Conservation (phyloP, 1,140 invertebrate species). For the Venustaconcha ellipsiformis region DNA sequence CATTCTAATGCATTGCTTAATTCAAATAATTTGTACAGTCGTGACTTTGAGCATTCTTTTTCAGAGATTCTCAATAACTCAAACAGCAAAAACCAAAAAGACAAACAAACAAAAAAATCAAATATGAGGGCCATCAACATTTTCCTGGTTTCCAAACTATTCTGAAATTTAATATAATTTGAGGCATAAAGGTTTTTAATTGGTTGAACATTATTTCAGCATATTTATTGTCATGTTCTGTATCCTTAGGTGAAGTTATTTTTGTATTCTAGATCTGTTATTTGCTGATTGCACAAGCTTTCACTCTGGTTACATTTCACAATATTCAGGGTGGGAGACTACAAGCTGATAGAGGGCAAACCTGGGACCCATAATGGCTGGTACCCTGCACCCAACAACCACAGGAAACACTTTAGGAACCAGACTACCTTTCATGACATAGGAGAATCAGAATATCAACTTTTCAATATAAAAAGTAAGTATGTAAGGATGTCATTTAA, state of each 20-base stretch:
- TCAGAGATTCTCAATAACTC: too few relatives aligned
- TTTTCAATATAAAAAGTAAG: constrained; percentile 18
- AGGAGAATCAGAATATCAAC: constrained; percentile 6
- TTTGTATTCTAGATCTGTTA: neutral
- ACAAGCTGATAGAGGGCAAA: constrained; percentile 16
- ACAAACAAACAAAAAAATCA: too few relatives aligned
- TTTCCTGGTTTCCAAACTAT: too few relatives aligned
- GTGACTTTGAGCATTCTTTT: too few relatives aligned
- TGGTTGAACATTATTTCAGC: neutral
- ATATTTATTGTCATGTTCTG: neutral
- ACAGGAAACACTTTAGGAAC: neutral
- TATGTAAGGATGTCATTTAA: neutral
- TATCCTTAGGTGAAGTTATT: neutral
- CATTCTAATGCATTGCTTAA: too few relatives aligned
- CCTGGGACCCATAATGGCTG: constrained; percentile 17
- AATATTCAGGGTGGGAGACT: constrained; percentile 7
- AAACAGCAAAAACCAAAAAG: too few relatives aligned
- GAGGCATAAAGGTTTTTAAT: too few relatives aligned
- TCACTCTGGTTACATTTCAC: neutral
- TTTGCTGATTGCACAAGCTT: neutral
- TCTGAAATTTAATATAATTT: too few relatives aligned
- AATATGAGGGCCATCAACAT: too few relatives aligned
- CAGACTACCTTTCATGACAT: neutral
- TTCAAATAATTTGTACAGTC: too few relatives aligned
- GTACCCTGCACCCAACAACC: constrained; percentile 9